A percentile compares a stretch with the other conserved stretches of the same genome.
Conservation (phyloP, 2,113 vertebrate species). For the Kryptolebias marmoratus region DNA sequence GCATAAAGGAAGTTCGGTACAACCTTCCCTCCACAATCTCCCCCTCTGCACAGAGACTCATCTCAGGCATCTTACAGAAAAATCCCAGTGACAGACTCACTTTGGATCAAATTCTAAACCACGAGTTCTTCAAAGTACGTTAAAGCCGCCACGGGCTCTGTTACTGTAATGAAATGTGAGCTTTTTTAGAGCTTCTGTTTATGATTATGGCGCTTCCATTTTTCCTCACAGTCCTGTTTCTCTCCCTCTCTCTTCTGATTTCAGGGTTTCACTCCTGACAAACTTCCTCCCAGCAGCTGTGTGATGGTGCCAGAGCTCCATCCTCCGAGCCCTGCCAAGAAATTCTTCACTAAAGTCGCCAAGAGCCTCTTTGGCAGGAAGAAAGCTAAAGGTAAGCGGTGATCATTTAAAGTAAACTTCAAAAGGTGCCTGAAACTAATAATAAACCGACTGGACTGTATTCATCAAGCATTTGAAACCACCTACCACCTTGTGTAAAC, state of each 20-base stretch:
- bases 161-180: neutral
- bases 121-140: conserved; percentile 95
- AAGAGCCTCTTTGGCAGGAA: conserved; percentile 95
- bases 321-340: conserved; percentile 91
- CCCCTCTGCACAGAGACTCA: conserved; percentile 88
- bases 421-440: neutral
- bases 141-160: neutral
- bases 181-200: neutral
- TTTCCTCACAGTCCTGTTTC: too few relatives aligned
- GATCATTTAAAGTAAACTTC: neutral
- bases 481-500: too few relatives aligned
- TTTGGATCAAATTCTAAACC: conserved; percentile 92
- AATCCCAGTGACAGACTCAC: conserved; percentile 89
- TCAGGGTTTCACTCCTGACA: conserved; percentile 93
- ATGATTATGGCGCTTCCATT: neutral
- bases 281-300: conserved; percentile 92
- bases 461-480: conserved; percentile 4
- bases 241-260: neutral
- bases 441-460: neutral
- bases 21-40: conserved; percentile 88
- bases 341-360: conserved; percentile 94
- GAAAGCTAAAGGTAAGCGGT: conserved; percentile 86
- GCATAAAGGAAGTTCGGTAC: conserved; percentile 95
- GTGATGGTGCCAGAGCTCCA: conserved; percentile 91
- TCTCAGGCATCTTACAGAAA: conserved; percentile 88